These are phyloP conservation scores for Dicrostonyx torquatus DNA, from an alignment of 2,797 vertebrate species.

Conservation along the genomic window DNA sequence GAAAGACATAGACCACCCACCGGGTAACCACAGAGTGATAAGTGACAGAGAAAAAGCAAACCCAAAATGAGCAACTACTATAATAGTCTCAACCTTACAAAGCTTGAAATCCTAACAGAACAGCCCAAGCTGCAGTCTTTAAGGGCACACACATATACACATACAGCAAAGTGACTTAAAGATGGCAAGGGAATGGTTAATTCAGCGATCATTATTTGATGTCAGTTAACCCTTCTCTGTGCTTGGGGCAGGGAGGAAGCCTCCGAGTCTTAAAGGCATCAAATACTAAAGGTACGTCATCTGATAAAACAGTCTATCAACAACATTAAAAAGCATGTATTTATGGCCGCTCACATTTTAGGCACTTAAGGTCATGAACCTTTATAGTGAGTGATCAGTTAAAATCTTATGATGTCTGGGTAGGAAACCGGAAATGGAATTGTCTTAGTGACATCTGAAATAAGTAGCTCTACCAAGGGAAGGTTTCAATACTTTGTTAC, in stretches of 20 bases:
- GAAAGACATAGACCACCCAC: neutral
- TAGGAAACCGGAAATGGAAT: neutral
- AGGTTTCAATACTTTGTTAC: neutral
- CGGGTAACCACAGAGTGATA: neutral
- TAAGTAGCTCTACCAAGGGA: neutral
- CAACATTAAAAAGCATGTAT: neutral
- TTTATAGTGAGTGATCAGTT: neutral
- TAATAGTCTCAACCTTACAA: slow-evolving; percentile 23
- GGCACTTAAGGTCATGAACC: neutral
- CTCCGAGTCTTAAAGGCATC: neutral
- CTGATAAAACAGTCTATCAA: neutral
- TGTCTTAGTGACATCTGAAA: neutral
- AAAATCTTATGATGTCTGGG: neutral
- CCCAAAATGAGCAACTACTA: neutral
- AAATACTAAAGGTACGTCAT: neutral
- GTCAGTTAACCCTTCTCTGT: neutral
- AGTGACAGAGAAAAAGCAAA: neutral
- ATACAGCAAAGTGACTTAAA: neutral
- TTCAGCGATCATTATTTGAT: neutral
- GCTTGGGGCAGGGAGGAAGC: neutral
- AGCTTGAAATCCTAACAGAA: neutral
- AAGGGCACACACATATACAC: neutral
- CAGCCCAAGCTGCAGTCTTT: neutral
- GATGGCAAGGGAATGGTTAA: neutral
- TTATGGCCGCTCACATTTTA: neutral